Percentiles rank a stretch among this genome's conserved stretches.
phyloP scores from a whole-genome alignment of 2,113 vertebrate genomes.

The Noctilio leporinus region DNA sequence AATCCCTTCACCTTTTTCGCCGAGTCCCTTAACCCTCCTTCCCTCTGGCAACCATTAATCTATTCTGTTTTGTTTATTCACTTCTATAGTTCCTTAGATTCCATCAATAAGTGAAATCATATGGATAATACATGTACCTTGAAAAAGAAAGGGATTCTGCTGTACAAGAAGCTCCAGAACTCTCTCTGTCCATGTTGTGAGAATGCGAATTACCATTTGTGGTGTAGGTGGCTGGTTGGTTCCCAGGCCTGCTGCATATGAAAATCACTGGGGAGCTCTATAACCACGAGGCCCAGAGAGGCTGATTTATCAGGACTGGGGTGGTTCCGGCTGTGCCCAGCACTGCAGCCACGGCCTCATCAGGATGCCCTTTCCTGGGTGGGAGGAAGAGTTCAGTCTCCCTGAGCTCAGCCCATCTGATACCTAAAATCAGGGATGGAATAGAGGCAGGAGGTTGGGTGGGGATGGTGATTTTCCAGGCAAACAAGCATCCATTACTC shows the following conservation, averaged over 20 bases:
- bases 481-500: neutral
- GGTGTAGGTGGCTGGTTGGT: neutral
- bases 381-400: neutral
- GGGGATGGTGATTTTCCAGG: neutral
- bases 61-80: neutral
- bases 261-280: no score
- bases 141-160: neutral
- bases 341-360: neutral
- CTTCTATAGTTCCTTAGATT: neutral
- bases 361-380: neutral
- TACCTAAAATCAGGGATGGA: neutral
- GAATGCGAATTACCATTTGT: neutral
- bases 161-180: neutral
- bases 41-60: neutral
- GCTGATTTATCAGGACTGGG: no score
- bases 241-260: neutral
- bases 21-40: neutral
- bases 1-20: neutral
- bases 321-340: neutral
- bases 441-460: neutral
- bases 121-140: neutral
- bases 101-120: neutral
- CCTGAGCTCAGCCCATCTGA: neutral
- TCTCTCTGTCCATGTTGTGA: neutral
- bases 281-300: neutral